A percentile compares a stretch with the other conserved stretches of the same genome.
Conservation (phyloP, 2,888 invertebrate genomes). For the Lomographa bimaculata region DNA sequence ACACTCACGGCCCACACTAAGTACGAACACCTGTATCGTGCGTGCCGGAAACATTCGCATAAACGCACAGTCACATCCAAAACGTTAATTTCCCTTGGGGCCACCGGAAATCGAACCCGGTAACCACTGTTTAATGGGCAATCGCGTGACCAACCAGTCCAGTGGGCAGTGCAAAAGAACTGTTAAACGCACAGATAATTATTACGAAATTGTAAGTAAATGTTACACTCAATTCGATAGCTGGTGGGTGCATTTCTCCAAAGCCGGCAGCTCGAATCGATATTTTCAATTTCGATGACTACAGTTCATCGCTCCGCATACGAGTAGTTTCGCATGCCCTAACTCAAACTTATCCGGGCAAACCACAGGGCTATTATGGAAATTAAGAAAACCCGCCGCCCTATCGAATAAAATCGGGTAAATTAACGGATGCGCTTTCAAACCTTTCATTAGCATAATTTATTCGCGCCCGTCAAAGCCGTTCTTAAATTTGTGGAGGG, state of each 20-base stretch:
- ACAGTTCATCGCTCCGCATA: conserved; percentile 3
- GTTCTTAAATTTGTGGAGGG: conserved; percentile 77
- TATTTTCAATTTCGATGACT: conserved; percentile 1
- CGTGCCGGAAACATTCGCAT: too few species aligned
- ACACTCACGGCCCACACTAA: too few species aligned
- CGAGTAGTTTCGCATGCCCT: conserved; percentile 2
- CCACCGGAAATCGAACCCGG: too few species aligned
- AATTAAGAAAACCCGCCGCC: conserved; percentile 60
- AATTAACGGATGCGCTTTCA: conserved; percentile 77
- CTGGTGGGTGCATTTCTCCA: neutral
- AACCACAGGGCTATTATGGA: conserved; percentile 61
- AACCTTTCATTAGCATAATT: conserved; percentile 81
- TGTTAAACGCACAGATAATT: too few species aligned
- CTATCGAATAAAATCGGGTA: conserved; percentile 68
- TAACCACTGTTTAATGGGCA: too few species aligned
- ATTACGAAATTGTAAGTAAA: neutral
- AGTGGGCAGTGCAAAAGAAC: too few species aligned
- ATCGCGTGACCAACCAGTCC: too few species aligned
- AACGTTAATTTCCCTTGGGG: too few species aligned
- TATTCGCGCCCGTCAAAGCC: conserved; percentile 78
- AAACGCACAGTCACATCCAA: too few species aligned
- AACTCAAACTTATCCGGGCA: conserved; percentile 2
- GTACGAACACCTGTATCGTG: too few species aligned
- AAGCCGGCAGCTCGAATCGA: neutral
- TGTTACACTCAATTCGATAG: neutral